Base-by-base conservation (phyloP, 2,797 vertebrate species). In the Spondyliosoma cantharus region DNA sequence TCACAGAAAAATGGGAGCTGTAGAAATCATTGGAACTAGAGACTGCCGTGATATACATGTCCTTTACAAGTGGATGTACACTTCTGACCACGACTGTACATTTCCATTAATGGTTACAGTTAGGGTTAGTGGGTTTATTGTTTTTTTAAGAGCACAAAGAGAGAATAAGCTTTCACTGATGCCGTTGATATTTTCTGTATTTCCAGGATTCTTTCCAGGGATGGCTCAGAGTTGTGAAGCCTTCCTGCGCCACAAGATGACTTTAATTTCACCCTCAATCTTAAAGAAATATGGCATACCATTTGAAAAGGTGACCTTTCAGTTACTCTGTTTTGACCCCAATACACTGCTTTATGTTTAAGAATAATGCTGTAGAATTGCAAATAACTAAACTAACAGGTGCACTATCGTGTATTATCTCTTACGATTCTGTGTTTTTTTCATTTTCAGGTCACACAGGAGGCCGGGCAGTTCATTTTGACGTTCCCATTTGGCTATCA, bases 221-320 rank as follows among this genome's bases (percentile, higher is more conserved):
- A 99, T 97, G 14, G 96, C 97, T 54, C 98, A 99, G 87, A 96
- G 96, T 93, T 99, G 98, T 82, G 98, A 99, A 90, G 98, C 98
- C 0, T 99, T 99, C 90, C 94, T 99, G 61, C 96, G 97, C 37
- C 98, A 99, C 92, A 99, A 99, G 92, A 99, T 99, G 98, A 99
- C 98, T 45, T 92, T 99, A 83, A 99, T 99, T 81, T 99, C 98
- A 8, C 98, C 98, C 0, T 97, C 96, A 27, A 98, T 99, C 89
- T 90, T 99, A 84, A 99, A 97, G 89, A 99, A 99, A 92, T 99
- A 98, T 0, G 96, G 97, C 65, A 98, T 99, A 68, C 98, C 97
- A 0, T 98, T 98, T 92, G 96, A 98, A 86, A 99, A 98, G 97
- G 98, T 99, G 62, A 78, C 22, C 9, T 29, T 74, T 64, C 1